Conservation (phyloP, 2,888 invertebrate species). For the Eupithecia insigniata region DNA sequence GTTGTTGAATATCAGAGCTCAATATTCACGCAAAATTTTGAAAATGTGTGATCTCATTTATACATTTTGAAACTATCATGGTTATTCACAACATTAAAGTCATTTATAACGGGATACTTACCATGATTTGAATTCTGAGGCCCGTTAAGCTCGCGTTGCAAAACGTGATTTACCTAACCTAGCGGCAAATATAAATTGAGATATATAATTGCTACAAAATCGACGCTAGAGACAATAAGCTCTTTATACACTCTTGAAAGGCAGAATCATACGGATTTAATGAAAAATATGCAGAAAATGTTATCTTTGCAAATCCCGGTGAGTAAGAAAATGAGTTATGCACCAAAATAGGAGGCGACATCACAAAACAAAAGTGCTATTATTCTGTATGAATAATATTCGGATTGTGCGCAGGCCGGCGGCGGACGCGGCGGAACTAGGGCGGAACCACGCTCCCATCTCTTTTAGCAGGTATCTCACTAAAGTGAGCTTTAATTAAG, state of each 20-base stretch:
- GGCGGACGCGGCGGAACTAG: slow-evolving; percentile 22
- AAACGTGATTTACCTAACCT: background rate
- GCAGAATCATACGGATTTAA: background rate
- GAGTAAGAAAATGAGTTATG: slow-evolving; percentile 35
- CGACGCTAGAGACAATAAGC: background rate
- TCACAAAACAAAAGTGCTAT: slow-evolving; percentile 37
- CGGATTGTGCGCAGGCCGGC: slow-evolving; percentile 29
- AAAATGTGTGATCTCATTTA: background rate
- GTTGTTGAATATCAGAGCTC: slow-evolving; percentile 8
- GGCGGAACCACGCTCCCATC: slow-evolving; percentile 27
- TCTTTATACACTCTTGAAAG: background rate
- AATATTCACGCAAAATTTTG: background rate
- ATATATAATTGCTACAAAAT: background rate
- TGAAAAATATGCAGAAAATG: slow-evolving; percentile 9
- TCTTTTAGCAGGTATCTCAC: slow-evolving; percentile 6
- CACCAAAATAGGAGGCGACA: slow-evolving; percentile 37
- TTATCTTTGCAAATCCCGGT: slow-evolving; percentile 12
- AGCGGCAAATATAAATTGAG: background rate
- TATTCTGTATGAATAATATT: slow-evolving; percentile 44
- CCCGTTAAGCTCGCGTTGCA: background rate
- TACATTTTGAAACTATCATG: too few relatives aligned
- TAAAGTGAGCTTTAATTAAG: slow-evolving; percentile 10
- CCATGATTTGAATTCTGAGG: too few relatives aligned
- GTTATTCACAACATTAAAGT: too few relatives aligned
- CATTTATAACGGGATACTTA: too few relatives aligned